phyloP scores from a whole-genome alignment of 2,797 vertebrate species.

The Australoheros facetus region DNA sequence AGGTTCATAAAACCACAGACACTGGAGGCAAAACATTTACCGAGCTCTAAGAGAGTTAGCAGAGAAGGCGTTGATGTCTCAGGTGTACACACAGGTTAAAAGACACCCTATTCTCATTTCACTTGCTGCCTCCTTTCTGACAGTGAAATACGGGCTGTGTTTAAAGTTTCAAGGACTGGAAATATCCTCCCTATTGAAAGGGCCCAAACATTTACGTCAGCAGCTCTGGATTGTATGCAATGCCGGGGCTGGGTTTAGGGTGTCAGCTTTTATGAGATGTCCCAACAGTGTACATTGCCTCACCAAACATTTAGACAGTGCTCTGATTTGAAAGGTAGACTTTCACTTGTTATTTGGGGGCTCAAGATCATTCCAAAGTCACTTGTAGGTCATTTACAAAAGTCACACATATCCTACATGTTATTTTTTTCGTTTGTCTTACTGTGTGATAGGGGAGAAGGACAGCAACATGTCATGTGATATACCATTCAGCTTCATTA shows the following conservation, averaged over 20 bases:
- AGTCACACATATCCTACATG: conserved; percentile 4
- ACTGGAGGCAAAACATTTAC: conserved; percentile 3
- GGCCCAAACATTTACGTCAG: conserved; percentile 67
- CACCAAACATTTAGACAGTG: conserved; percentile 66
- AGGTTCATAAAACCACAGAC: not conserved
- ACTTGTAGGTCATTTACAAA: conserved; percentile 14
- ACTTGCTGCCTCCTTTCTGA: conserved; percentile 51
- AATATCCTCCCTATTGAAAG: conserved; percentile 64
- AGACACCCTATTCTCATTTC: conserved; percentile 65
- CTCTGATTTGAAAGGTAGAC: conserved; percentile 46
- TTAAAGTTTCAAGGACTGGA: conserved; percentile 75
- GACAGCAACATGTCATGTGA: not conserved
- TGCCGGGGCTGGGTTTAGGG: conserved; percentile 46
- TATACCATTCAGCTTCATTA: conserved; percentile 13
- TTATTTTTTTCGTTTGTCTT: not conserved
- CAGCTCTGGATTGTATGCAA: conserved; percentile 52
- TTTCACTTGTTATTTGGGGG: conserved; percentile 22
- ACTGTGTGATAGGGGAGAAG: not conserved
- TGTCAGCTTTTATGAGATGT: conserved; percentile 69
- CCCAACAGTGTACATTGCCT: conserved; percentile 54
- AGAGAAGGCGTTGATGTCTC: conserved; percentile 53
- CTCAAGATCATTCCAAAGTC: conserved; percentile 19
- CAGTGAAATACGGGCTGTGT: conserved; percentile 65
- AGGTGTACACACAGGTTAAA: conserved; percentile 63
- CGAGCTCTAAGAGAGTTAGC: conserved; percentile 20